A percentile compares a stretch with the other conserved stretches of the same genome.
These are phyloP conservation scores for Nothoprocta pentlandii DNA, from an alignment of 2,113 vertebrate species.

Conservation along the genomic window DNA sequence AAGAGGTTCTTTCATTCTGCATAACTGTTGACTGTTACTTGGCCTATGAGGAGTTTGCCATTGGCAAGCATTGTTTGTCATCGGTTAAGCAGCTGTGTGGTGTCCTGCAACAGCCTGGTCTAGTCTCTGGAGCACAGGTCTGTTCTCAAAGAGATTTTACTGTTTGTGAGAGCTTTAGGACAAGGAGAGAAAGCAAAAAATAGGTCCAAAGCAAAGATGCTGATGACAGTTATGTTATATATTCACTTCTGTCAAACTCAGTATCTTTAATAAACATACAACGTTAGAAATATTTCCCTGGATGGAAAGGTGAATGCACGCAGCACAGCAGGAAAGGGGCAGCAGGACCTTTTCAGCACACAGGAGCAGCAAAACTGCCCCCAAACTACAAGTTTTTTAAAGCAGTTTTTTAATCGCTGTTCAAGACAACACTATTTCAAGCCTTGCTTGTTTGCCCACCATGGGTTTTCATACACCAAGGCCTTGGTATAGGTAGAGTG, in stretches of 20 bases:
- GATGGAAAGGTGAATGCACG: fast-evolving
- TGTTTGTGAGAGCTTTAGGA: background rate
- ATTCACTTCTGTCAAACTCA: background rate
- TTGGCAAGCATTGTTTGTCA: background rate
- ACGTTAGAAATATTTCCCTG: background rate
- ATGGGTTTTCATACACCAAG: background rate
- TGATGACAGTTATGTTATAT: background rate
- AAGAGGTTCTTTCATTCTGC: background rate
- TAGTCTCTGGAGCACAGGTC: background rate
- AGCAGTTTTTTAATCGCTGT: background rate
- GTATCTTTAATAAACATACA: background rate
- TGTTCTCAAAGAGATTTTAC: background rate
- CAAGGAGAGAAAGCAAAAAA: background rate
- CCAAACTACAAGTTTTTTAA: background rate
- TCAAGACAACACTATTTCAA: background rate
- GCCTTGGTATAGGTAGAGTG: background rate
- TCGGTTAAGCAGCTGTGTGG: background rate
- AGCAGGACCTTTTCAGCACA: background rate
- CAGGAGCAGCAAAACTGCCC: no score
- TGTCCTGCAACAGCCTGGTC: background rate
- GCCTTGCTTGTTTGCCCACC: background rate
- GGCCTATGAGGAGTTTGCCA: background rate
- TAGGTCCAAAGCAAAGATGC: background rate
- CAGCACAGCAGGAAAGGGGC: background rate
- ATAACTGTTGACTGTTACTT: background rate